Conservation (phyloP, 30 jellyfish, hydroid and myxozoan species). For the Cassiopea andromeda region DNA sequence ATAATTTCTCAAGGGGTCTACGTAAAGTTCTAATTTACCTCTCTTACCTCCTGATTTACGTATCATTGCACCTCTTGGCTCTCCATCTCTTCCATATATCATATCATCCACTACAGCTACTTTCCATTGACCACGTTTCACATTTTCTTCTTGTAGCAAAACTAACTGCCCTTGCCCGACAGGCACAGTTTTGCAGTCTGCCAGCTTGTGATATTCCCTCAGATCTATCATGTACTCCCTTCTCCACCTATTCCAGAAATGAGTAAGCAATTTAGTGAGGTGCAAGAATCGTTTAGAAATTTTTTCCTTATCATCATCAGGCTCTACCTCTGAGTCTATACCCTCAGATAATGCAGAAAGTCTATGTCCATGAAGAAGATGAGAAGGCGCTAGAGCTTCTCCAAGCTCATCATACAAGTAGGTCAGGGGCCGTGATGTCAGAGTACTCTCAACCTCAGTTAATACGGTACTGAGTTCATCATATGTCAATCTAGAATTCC, state of each 20-base stretch:
- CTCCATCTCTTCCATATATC: slow-evolving; percentile 29
- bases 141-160: slow-evolving; percentile 36
- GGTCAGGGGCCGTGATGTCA: slow-evolving; percentile 36
- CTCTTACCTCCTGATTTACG: slow-evolving; percentile 9
- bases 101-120: slow-evolving; percentile 17
- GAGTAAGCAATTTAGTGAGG: slow-evolving; percentile 21
- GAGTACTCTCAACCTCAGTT: slow-evolving; percentile 44
- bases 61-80: slow-evolving; percentile 40
- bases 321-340: neutral
- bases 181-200: neutral
- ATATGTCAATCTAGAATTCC: slow-evolving; percentile 40
- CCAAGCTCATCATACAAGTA: slow-evolving; percentile 38
- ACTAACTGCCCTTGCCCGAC: slow-evolving; percentile 27
- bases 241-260: slow-evolving; percentile 60
- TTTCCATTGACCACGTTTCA: slow-evolving; percentile 50
- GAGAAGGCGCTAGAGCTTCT: slow-evolving; percentile 45
- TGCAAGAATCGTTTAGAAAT: slow-evolving; percentile 18
- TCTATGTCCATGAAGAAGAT: slow-evolving; percentile 48
- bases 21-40: slow-evolving; percentile 10
- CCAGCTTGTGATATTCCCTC: slow-evolving; percentile 33
- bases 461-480: slow-evolving; percentile 48
- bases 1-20: slow-evolving; percentile 22
- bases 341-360: slow-evolving; percentile 27
- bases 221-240: slow-evolving; percentile 49
- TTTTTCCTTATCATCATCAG: slow-evolving; percentile 13